phyloP scores from a whole-genome alignment of 2,797 vertebrate species.

The Spheniscus humboldti region DNA sequence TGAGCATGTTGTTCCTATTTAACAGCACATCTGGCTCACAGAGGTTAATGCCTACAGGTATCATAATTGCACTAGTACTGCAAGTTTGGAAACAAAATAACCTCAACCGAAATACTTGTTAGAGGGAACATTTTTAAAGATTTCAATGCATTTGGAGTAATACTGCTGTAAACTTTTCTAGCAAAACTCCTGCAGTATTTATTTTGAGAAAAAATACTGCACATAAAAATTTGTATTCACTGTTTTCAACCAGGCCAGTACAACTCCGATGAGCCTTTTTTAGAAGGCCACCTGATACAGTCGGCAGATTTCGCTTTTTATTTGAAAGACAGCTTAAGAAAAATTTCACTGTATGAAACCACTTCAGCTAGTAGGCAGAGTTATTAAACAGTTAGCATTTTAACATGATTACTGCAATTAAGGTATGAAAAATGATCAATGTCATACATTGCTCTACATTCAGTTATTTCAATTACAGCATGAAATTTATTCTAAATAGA shows the following conservation, averaged over 20 bases:
- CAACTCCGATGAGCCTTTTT: neutral
- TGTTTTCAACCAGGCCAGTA: neutral
- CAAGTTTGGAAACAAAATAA: neutral
- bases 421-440: neutral
- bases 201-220: neutral
- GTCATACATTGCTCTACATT: neutral
- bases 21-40: neutral
- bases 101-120: neutral
- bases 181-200: neutral
- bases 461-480: neutral
- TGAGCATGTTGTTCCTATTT: neutral
- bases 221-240: neutral
- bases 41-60: neutral
- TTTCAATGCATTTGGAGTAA: neutral
- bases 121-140: neutral
- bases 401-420: neutral
- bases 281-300: neutral
- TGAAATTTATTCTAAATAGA: neutral
- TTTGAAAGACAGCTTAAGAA: neutral
- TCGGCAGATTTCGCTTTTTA: neutral
- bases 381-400: slow-evolving; percentile 1
- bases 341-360: neutral
- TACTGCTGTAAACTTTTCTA: neutral
- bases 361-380: neutral
- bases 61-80: neutral